A percentile compares a stretch with the other conserved stretches of the same genome.
Conservation (phyloP, 2,797 vertebrate species). For the Centroberyx gerrardi region DNA sequence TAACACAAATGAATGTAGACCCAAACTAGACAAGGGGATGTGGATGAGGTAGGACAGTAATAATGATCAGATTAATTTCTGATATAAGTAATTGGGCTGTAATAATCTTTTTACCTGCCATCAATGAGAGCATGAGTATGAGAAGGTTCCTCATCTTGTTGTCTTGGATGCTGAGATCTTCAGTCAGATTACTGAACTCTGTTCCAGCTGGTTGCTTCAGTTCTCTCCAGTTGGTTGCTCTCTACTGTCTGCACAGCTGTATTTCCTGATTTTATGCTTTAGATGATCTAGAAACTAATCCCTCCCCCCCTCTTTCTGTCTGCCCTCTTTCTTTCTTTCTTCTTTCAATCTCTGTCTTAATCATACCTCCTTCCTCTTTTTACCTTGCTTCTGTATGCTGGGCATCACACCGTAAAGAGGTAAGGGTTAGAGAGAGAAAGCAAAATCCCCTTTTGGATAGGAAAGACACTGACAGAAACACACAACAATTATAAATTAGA, state of each 20-base stretch:
- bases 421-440: neutral
- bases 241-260: neutral
- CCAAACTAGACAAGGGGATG: too few species aligned
- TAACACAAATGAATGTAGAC: too few species aligned
- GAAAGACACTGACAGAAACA: neutral
- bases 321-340: neutral
- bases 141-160: slow-evolving; percentile 26
- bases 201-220: neutral
- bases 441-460: too few species aligned
- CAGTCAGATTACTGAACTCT: neutral
- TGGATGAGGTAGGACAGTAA: too few species aligned
- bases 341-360: neutral
- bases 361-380: neutral
- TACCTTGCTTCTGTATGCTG: accelerated
- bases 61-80: too few species aligned
- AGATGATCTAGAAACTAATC: neutral
- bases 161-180: neutral
- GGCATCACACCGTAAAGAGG: neutral
- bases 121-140: slow-evolving; percentile 41
- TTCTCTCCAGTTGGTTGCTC: neutral
- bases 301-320: too few species aligned
- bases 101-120: slow-evolving; percentile 38
- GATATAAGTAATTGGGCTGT: too few species aligned
- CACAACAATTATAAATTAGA: too few species aligned
- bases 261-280: neutral